phyloP scores from a whole-genome alignment of 1,140 invertebrate genomes.

The Melitaea cinxia region DNA sequence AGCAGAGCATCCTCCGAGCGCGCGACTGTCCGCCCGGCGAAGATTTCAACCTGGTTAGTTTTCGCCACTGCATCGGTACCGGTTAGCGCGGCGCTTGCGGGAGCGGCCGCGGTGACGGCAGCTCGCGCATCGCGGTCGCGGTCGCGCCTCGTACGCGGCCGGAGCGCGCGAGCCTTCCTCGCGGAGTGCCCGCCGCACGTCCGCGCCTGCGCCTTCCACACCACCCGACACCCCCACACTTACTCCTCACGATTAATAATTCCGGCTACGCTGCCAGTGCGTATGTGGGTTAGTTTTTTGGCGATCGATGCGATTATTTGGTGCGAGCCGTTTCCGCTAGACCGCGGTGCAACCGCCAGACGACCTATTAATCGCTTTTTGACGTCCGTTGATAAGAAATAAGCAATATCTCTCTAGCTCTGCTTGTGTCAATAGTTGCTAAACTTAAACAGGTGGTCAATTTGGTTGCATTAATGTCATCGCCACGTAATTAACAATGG shows the following conservation, averaged over 20 bases:
- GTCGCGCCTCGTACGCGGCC: slow-evolving; percentile 61
- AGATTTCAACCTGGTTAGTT: slow-evolving; percentile 88
- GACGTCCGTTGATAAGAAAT: slow-evolving; percentile 11
- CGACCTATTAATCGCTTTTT: slow-evolving; percentile 65
- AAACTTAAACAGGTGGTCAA: not conserved
- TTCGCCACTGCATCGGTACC: slow-evolving; percentile 87
- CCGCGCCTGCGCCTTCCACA: slow-evolving; percentile 55
- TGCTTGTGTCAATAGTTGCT: not conserved
- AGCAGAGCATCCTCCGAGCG: slow-evolving; percentile 92
- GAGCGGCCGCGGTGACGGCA: slow-evolving; percentile 67
- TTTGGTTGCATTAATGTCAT: not conserved
- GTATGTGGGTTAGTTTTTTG: slow-evolving; percentile 81
- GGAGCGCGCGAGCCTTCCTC: slow-evolving; percentile 71
- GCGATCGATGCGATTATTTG: slow-evolving; percentile 79
- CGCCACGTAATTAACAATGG: not conserved
- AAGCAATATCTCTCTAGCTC: not conserved
- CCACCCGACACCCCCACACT: slow-evolving; percentile 45
- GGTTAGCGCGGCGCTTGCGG: slow-evolving; percentile 69
- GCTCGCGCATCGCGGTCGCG: slow-evolving; percentile 69
- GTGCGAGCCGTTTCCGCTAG: slow-evolving; percentile 61
- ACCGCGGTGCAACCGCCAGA: slow-evolving; percentile 48
- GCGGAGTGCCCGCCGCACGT: slow-evolving; percentile 64
- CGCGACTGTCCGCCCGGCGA: slow-evolving; percentile 86
- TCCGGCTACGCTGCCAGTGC: slow-evolving; percentile 79
- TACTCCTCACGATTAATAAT: slow-evolving; percentile 77